Evolutionary conservation across 1,140 invertebrate species (phyloP).

Genomic region (Thalassaphorura encarpata): DNA sequence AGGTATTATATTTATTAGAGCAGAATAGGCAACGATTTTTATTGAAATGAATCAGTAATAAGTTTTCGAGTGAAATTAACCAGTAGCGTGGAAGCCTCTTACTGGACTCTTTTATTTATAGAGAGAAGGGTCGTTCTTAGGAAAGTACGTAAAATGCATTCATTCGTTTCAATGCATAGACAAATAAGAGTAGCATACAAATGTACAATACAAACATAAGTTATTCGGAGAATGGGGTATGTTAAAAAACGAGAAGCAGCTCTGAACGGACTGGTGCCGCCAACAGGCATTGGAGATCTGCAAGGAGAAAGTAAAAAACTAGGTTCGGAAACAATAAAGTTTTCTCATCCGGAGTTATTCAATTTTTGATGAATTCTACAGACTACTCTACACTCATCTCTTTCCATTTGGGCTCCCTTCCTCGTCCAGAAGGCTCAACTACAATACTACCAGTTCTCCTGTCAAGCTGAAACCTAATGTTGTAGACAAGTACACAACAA

Average conservation of each 20-base stretch:
- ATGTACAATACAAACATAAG: neutral
- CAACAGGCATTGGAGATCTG: neutral
- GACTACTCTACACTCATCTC: neutral
- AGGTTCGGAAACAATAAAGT: conserved; percentile 20
- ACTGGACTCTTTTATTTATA: no score
- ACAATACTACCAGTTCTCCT: neutral
- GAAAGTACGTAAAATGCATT: no score
- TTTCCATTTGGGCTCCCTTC: neutral
- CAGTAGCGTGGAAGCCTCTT: no score
- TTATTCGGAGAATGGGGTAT: neutral
- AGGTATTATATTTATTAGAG: no score
- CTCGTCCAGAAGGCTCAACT: neutral
- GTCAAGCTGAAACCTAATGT: neutral
- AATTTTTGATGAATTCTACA: conserved; percentile 19
- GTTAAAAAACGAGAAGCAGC: neutral
- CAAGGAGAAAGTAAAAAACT: neutral
- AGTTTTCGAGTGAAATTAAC: no score
- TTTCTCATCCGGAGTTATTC: conserved; percentile 18
- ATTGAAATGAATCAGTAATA: no score
- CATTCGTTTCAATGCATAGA: no score
- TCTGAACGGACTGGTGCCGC: neutral
- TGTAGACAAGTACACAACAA: neutral
- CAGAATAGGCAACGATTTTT: no score
- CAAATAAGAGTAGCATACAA: neutral
- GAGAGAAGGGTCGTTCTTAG: no score